Evolutionary conservation across 2,888 invertebrate genomes (phyloP).

Genomic region (Platypus cylindrus): DNA sequence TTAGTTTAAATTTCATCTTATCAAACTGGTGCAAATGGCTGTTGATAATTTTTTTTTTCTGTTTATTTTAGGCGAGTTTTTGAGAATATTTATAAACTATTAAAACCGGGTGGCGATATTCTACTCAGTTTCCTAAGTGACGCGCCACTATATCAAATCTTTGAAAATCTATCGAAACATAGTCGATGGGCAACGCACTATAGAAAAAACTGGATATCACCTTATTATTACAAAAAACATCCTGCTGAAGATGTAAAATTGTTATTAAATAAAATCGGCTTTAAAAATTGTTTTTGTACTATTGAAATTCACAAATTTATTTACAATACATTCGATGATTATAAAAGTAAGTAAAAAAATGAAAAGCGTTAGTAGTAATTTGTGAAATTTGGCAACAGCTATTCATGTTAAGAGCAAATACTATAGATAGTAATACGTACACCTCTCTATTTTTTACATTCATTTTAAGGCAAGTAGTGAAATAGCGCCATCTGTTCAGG

Average conservation of each 20-base stretch:
- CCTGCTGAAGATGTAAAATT: conserved; percentile 42
- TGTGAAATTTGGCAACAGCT: conserved; percentile 1
- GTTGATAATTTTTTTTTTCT: too few species aligned
- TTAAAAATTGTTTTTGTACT: conserved; percentile 46
- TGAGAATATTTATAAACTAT: conserved; percentile 49
- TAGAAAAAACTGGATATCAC: conserved; percentile 51
- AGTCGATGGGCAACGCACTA: conserved; percentile 50
- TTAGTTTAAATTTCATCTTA: too few species aligned
- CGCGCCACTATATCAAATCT: conserved; percentile 57
- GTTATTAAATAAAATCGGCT: conserved; percentile 46
- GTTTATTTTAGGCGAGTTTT: conserved; percentile 47
- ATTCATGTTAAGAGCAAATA: too few species aligned
- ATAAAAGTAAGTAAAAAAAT: conserved; percentile 40
- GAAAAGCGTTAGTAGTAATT: conserved; percentile 44
- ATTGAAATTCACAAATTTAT: conserved; percentile 43
- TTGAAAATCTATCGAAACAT: conserved; percentile 44
- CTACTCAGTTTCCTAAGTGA: conserved; percentile 55
- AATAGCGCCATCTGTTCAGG: too few species aligned
- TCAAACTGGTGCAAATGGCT: too few species aligned
- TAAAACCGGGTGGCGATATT: conserved; percentile 56
- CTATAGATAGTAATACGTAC: too few species aligned
- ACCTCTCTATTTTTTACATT: too few species aligned
- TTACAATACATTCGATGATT: too few species aligned
- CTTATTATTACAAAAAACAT: conserved; percentile 49
- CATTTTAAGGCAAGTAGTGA: too few species aligned